Evolutionary conservation across 2,113 vertebrate species (phyloP), one percentile per base, ranked within the genome.

Genomic region (Larimichthys polyactis): DNA sequence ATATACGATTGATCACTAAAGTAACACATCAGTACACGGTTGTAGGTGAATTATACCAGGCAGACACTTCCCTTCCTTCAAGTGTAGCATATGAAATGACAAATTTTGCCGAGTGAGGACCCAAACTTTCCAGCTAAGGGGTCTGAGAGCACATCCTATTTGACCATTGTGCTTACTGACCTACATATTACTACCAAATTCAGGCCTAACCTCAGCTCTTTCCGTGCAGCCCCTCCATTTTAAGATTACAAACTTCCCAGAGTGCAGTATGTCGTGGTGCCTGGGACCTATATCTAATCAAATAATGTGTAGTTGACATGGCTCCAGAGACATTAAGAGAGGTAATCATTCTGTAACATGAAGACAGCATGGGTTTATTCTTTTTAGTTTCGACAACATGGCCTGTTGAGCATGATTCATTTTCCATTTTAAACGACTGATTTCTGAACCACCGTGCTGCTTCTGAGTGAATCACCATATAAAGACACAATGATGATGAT

Each of bases 81-180:
- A 78, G 15, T 22, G 24, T 36, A 15, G 54, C 40, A 8, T 27
- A 62, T 52, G 44, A 87, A 82, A 32, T 79, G n/a, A 83, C 22
- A 11, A 48, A 57, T 70, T 72, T 66, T 51, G 46, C 29, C 54
- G 27, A 48, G 20, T 32, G 49, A 51, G 8, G 12, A 64, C 40
- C 63, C 46, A 49, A 77, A 81, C 48, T 44, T 80, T 63, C 46
- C 59, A 71, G 59, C 59, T 11, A 46, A 70, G 29, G 27, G 24
- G 32, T 85, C 69, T 43, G n/a, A 75, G 55, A 71, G 55, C 10
- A 57, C 51, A 77, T 73, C 46, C 11, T 17, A 52, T 81, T 76
- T 85, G 24, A 40, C 62, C 40, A 7, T 77, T 82, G 71, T 83
- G 63, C 86, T 43, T 46, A 51, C 83, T 91, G 90, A 88, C 86